phyloP scores from a whole-genome alignment of 2,888 invertebrate species.

The Heliconius charithonia region DNA sequence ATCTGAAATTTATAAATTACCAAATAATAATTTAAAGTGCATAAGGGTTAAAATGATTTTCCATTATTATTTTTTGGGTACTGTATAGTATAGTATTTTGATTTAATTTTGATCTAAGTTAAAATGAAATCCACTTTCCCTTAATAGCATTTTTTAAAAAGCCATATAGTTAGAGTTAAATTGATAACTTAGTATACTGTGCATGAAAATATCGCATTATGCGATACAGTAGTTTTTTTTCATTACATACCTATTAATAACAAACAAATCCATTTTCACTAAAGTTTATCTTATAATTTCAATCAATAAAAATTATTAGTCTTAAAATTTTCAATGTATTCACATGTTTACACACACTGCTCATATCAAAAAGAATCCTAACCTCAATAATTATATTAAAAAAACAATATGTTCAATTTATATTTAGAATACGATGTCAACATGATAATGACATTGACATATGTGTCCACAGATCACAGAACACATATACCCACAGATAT shows the following conservation, averaged over 20 bases:
- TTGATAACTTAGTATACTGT: not conserved
- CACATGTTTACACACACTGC: not conserved
- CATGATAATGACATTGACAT: not conserved
- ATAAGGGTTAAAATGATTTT: not conserved
- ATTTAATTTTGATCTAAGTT: not conserved
- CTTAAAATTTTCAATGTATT: not conserved
- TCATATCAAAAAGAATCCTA: not conserved
- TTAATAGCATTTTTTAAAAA: not conserved
- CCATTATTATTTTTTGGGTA: not conserved
- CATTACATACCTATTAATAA: conserved; percentile 85
- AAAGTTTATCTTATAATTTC: conserved; percentile 22
- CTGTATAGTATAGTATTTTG: not conserved
- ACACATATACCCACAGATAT: not conserved
- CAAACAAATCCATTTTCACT: conserved; percentile 86
- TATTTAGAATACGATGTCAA: not conserved
- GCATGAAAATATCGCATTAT: not conserved
- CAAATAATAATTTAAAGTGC: not conserved
- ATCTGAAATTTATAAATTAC: conserved; percentile 60
- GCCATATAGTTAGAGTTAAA: not conserved
- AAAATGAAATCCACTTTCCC: not conserved
- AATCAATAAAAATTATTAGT: not conserved
- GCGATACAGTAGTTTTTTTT: no score
- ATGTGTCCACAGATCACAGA: not conserved
- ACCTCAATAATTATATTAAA: not conserved
- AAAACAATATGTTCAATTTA: not conserved